A percentile compares a stretch with the other conserved stretches of the same genome.
Evolutionary conservation across 2,113 vertebrate species (phyloP).

Genomic region (Dascyllus trimaculatus): DNA sequence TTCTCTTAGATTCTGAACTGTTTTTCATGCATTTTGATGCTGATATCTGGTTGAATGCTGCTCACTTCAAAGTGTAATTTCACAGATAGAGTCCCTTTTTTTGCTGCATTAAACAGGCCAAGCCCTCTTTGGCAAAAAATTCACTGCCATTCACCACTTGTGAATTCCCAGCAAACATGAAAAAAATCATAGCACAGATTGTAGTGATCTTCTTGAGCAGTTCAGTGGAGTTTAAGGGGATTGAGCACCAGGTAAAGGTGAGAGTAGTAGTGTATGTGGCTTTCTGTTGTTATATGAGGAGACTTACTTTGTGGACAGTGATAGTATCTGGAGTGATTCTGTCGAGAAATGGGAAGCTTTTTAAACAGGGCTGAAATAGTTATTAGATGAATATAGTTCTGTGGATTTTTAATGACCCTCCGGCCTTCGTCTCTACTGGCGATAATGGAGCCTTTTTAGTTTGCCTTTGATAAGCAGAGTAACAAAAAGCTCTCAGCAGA

Average conservation of each 20-base stretch:
- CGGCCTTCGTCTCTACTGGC: conserved; percentile 14
- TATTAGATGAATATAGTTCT: conserved; percentile 15
- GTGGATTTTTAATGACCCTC: conserved; percentile 38
- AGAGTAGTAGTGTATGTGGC: background rate
- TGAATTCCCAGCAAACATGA: background rate
- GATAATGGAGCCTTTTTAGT: conserved; percentile 55
- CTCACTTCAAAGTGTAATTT: background rate
- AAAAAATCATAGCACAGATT: background rate
- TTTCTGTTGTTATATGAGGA: background rate
- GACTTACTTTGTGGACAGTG: conserved; percentile 8
- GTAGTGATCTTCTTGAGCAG: conserved; percentile 3
- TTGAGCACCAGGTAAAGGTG: background rate
- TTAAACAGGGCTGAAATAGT: conserved; percentile 9
- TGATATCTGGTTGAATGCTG: background rate
- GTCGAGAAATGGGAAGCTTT: background rate
- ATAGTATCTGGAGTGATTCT: conserved; percentile 1
- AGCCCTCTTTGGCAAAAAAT: background rate
- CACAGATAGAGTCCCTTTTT: background rate
- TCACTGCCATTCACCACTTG: background rate
- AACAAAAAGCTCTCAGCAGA: conserved; percentile 55
- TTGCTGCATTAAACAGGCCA: background rate
- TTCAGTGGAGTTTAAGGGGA: conserved; percentile 1
- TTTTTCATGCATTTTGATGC: background rate
- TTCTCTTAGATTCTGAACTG: conserved; percentile 4
- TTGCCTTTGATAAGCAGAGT: conserved; percentile 39